Base-by-base conservation (phyloP, 2,888 invertebrate species). In the Seira musarum region DNA sequence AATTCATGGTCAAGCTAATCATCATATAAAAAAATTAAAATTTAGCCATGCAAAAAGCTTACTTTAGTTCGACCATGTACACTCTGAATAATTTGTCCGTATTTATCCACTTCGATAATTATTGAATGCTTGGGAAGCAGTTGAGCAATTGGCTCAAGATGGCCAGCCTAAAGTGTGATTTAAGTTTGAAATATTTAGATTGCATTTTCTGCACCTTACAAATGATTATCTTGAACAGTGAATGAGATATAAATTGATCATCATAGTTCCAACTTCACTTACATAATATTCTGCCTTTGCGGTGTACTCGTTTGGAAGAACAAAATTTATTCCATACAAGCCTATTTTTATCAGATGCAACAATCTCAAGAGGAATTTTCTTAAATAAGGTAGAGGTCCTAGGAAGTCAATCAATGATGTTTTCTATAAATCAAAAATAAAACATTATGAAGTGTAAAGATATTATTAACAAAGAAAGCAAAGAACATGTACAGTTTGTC, bases 21-120 rank as follows among this genome's bases (percentile, higher is more conserved):
- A 17, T 30, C 13, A 70, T 57, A 22, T 24, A 57, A 25, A 53
- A 22, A 57, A 67, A 67, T 8, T 10, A 5, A 40, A 40, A 40
- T 13, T 40, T 40, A n/a, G 40, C 13, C 40, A 40, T 13, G 13
- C n/a, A 15, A 60, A n/a, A 46, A 46, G 19, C 1, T 40, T 67
- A 81, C 81, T 25, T 76, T 73, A n/a, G 49, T 75, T 1, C 8
- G 91, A 61, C 92, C 91, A 87, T 93, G 93, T 82, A 93, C 90
- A 5, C 92, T 91, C 22, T 93, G 93, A 8, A 94, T 88, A 83
- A 96, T 91, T 80, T 93, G 92, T 17, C 95, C 96, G 85, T 91
- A 90, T 90, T 92, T 92, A 87, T 94, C 92, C 0, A 94, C 87
- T 87, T 93, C 92, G 40, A 94, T 84, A 60, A 94, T 88, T 0